phyloP scores from a whole-genome alignment of 2,888 invertebrate species.

The Encarsia formosa region DNA sequence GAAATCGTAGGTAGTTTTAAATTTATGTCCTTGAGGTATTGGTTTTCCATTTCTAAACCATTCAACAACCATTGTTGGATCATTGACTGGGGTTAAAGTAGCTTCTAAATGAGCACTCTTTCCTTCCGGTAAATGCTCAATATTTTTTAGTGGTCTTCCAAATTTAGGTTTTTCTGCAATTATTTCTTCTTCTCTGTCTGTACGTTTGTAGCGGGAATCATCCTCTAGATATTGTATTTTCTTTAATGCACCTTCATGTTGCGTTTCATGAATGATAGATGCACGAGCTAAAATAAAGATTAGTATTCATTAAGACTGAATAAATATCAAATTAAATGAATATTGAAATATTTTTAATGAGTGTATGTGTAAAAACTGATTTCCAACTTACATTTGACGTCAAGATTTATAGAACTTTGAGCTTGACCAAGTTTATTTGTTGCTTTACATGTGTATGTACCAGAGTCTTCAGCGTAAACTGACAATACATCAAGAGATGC shows the following conservation, averaged over 20 bases:
- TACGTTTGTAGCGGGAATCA: constrained; percentile 71
- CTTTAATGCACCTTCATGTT: constrained; percentile 87
- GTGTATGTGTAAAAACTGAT: neutral
- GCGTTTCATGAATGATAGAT: constrained; percentile 82
- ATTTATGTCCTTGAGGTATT: constrained; percentile 88
- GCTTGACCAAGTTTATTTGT: constrained; percentile 84
- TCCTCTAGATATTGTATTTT: constrained; percentile 92
- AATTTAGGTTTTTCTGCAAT: constrained; percentile 85
- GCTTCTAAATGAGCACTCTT: constrained; percentile 88
- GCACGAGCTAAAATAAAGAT: constrained; percentile 64
- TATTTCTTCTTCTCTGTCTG: constrained; percentile 68
- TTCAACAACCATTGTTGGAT: constrained; percentile 97
- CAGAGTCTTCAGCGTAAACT: constrained; percentile 90
- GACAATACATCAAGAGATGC: constrained; percentile 92
- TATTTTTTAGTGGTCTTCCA: constrained; percentile 79
- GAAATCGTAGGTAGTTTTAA: constrained; percentile 95
- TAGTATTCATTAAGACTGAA: constrained; percentile 2
- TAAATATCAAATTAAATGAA: neutral
- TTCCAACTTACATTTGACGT: constrained; percentile 70
- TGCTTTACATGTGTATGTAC: constrained; percentile 84
- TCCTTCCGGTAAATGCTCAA: constrained; percentile 80
- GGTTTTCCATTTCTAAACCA: constrained; percentile 97
- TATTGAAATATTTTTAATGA: neutral
- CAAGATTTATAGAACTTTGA: constrained; percentile 73
- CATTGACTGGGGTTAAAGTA: constrained; percentile 93